phyloP scores from a whole-genome alignment of 2,888 invertebrate species.

The Erebia ligea region DNA sequence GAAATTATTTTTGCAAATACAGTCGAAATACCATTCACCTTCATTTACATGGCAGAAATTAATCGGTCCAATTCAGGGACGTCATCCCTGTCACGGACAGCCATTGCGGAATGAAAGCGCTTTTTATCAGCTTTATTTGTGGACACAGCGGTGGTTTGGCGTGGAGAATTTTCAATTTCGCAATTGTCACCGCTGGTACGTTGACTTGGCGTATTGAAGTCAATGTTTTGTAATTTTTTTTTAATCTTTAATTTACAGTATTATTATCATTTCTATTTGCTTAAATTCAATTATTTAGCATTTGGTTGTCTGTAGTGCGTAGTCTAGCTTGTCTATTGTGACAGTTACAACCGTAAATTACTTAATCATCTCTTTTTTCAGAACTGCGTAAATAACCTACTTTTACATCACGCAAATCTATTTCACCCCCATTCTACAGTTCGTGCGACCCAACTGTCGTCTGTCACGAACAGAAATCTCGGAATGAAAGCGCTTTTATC shows the following conservation, averaged over 20 bases:
- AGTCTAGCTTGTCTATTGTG: not conserved
- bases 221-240: not conserved
- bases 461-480: slow-evolving; percentile 7
- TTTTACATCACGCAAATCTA: slow-evolving; percentile 5
- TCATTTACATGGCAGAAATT: slow-evolving; percentile 14
- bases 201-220: slow-evolving; percentile 9
- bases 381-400: not conserved
- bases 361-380: not conserved
- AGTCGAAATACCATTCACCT: slow-evolving; percentile 7
- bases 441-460: not conserved
- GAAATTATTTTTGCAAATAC: not conserved
- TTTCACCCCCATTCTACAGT: slow-evolving; percentile 1
- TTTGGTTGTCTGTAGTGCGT: not conserved
- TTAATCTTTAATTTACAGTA: not conserved
- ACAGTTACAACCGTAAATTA: not conserved
- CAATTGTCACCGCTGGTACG: slow-evolving; percentile 9
- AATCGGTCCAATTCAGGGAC: slow-evolving; percentile 48
- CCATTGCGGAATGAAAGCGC: slow-evolving; percentile 61
- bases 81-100: slow-evolving; percentile 64
- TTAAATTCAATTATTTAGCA: not conserved
- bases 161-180: slow-evolving; percentile 12
- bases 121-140: slow-evolving; percentile 52
- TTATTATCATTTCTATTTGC: not conserved
- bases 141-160: slow-evolving; percentile 11
- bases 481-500: slow-evolving; percentile 13